Conservation (phyloP, 2,888 invertebrate genomes). For the Aplocera efformata region DNA sequence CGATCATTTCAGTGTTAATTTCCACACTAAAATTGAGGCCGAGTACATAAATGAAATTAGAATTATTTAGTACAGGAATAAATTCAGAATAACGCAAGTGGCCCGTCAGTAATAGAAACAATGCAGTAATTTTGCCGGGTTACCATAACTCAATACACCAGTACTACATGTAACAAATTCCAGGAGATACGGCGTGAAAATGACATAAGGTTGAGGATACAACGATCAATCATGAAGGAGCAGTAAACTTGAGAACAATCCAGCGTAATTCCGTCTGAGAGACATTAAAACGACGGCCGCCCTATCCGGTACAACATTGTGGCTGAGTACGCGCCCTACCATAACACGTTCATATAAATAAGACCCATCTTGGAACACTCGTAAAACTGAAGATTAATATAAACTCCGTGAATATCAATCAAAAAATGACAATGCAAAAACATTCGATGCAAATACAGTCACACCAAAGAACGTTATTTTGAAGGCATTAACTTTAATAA, state of each 20-base stretch:
- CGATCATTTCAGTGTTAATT: conserved; percentile 68
- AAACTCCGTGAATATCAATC: conserved; percentile 22
- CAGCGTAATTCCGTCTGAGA: conserved; percentile 79
- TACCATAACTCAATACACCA: conserved; percentile 70
- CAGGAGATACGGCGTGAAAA: conserved; percentile 71
- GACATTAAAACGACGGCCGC: conserved; percentile 79
- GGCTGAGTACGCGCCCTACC: conserved; percentile 39
- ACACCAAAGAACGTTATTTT: conserved; percentile 37
- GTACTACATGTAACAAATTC: conserved; percentile 73
- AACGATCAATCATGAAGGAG: conserved; percentile 77
- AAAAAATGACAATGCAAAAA: conserved; percentile 19
- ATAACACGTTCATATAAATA: conserved; percentile 35
- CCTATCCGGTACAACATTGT: conserved; percentile 80
- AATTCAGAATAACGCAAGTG: conserved; percentile 15
- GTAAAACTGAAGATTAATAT: conserved; percentile 23
- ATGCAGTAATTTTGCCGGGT: conserved; percentile 57
- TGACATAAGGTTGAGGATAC: conserved; percentile 78
- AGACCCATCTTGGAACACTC: conserved; percentile 19
- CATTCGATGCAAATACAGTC: conserved; percentile 24
- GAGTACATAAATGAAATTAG: conserved; percentile 21
- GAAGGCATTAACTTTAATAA: conserved; percentile 53
- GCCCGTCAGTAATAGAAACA: conserved; percentile 13
- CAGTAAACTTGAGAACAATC: conserved; percentile 79
- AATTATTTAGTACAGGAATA: conserved; percentile 6
- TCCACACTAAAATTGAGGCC: conserved; percentile 49